These are phyloP conservation scores for Phymorhynchus buccinoides DNA, from an alignment of 1,140 invertebrate species.

Conservation along the genomic window DNA sequence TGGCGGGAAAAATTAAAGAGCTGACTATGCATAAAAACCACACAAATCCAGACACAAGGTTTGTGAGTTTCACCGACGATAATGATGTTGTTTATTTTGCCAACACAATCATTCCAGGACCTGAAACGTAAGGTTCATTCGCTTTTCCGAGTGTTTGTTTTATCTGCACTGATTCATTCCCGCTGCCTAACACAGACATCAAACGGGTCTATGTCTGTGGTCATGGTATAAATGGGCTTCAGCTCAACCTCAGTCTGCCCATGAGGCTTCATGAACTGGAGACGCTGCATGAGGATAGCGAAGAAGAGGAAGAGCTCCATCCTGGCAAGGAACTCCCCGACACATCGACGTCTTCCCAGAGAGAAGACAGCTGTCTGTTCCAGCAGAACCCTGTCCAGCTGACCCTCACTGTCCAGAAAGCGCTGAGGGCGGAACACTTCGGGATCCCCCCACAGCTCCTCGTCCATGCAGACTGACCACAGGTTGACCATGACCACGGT, in stretches of 20 bases:
- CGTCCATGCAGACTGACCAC: conserved; percentile 62
- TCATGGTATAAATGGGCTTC: conserved; percentile 10
- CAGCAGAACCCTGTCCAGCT: conserved; percentile 63
- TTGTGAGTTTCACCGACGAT: no score
- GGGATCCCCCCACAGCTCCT: conserved; percentile 79
- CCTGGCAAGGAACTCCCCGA: conserved; percentile 54
- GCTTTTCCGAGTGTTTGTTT: no score
- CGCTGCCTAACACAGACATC: conserved; percentile 29
- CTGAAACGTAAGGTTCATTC: no score
- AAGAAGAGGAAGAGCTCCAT: conserved; percentile 56
- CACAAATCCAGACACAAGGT: no score
- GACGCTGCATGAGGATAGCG: conserved; percentile 48
- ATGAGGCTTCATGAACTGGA: conserved; percentile 41
- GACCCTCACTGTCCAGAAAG: conserved; percentile 81
- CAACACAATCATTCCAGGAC: no score
- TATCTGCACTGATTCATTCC: no score
- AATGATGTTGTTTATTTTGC: no score
- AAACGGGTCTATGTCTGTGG: conserved; percentile 27
- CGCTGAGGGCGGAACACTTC: conserved; percentile 82
- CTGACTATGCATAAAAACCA: no score
- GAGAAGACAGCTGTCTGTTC: conserved; percentile 44
- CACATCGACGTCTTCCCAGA: conserved; percentile 50
- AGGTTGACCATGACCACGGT: conserved; percentile 67
- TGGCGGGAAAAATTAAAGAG: no score
- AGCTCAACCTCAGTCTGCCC: conserved; percentile 26